Evolutionary conservation across 2,888 invertebrate species (phyloP).

Genomic region (Drosophila maculinotata): DNA sequence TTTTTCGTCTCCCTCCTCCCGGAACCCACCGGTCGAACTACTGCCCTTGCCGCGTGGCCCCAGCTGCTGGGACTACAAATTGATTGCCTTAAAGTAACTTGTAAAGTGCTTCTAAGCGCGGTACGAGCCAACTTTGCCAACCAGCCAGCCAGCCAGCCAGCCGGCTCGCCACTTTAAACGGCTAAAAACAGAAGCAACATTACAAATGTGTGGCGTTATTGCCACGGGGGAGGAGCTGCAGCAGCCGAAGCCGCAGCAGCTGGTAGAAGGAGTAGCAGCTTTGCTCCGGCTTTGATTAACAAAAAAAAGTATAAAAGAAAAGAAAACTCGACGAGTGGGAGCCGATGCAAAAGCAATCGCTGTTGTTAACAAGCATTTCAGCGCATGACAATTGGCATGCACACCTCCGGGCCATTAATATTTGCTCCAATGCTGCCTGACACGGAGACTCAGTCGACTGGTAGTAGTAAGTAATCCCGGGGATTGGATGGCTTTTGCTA

Average conservation of each 20-base stretch:
- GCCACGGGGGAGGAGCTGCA: conserved; percentile 77
- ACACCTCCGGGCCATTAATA: conserved; percentile 82
- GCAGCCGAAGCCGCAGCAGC: conserved; percentile 17
- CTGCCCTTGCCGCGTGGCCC: conserved; percentile 9
- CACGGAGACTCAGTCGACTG: conserved; percentile 1
- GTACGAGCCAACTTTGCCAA: conserved; percentile 14
- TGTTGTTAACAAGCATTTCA: conserved; percentile 83
- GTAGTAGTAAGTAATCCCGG: no score
- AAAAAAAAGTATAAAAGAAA: conserved; percentile 25
- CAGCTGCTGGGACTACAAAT: conserved; percentile 68
- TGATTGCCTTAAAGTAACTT: conserved; percentile 82
- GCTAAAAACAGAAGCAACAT: conserved; percentile 82
- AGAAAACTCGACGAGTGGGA: conserved; percentile 49
- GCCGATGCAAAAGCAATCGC: conserved; percentile 66
- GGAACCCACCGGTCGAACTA: conserved; percentile 22
- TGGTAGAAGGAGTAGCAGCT: conserved; percentile 16
- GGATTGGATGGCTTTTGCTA: no score
- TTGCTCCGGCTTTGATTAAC: conserved; percentile 75
- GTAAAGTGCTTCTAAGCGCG: conserved; percentile 73
- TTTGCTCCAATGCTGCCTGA: conserved; percentile 7
- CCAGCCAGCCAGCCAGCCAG: conserved; percentile 8
- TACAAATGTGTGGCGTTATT: conserved; percentile 84
- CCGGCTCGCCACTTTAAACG: conserved; percentile 50
- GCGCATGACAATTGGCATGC: conserved; percentile 83
- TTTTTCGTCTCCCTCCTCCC: conserved; percentile 50